Conservation (phyloP, 2,888 invertebrate genomes). For the Eledona agricola region DNA sequence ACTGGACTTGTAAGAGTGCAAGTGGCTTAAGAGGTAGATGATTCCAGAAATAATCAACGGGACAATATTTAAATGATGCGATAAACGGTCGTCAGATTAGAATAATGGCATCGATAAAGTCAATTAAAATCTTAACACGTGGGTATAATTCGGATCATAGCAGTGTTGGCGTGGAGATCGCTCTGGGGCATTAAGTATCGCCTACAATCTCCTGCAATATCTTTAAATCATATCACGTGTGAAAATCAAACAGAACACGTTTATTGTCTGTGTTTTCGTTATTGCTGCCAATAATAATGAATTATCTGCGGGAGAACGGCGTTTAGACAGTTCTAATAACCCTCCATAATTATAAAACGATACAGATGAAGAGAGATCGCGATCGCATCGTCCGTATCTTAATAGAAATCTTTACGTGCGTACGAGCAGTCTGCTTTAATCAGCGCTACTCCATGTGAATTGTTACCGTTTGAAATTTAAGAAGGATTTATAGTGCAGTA, state of each 20-base stretch:
- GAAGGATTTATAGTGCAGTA: no score
- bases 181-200: slow-evolving; percentile 30
- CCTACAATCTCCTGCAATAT: slow-evolving; percentile 32
- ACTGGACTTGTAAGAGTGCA: no score
- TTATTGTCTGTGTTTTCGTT: slow-evolving; percentile 28
- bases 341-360: slow-evolving; percentile 7
- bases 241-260: slow-evolving; percentile 32
- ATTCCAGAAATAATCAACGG: slow-evolving; percentile 26
- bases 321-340: slow-evolving; percentile 14
- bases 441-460: no score
- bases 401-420: slow-evolving; percentile 16
- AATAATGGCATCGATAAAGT: slow-evolving; percentile 48
- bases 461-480: no score
- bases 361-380: neutral
- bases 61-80: slow-evolving; percentile 43
- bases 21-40: no score
- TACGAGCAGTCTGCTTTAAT: neutral
- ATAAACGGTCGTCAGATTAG: slow-evolving; percentile 45
- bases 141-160: slow-evolving; percentile 41
- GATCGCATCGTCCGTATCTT: slow-evolving; percentile 8
- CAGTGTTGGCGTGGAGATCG: slow-evolving; percentile 37
- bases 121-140: slow-evolving; percentile 48
- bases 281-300: slow-evolving; percentile 24
- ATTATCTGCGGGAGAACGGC: slow-evolving; percentile 8
- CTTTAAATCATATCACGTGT: slow-evolving; percentile 38